A percentile compares a stretch with the other conserved stretches of the same genome.
phyloP scores from a whole-genome alignment of 2,888 invertebrate genomes.

The Ypsolopha scabrella region DNA sequence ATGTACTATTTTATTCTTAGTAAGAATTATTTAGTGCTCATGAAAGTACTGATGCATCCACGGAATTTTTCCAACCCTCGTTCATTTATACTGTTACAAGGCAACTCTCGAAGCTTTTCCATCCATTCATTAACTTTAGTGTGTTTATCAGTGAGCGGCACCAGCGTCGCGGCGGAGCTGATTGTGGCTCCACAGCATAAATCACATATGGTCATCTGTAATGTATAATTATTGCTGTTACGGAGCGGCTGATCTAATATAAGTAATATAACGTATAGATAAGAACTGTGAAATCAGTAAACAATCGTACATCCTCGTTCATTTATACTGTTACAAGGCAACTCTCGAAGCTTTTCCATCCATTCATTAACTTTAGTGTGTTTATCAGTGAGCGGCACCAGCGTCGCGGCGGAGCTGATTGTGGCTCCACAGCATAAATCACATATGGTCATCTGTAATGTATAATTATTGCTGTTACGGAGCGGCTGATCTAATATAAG shows the following conservation, averaged over 20 bases:
- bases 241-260: neutral
- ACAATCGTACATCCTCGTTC: slow-evolving; percentile 26
- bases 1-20: too few relatives aligned
- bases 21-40: slow-evolving; percentile 10
- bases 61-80: slow-evolving; percentile 25
- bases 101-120: slow-evolving; percentile 23
- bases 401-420: slow-evolving; percentile 43
- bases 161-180: slow-evolving; percentile 42
- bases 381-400: slow-evolving; percentile 40
- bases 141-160: slow-evolving; percentile 39
- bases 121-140: slow-evolving; percentile 49
- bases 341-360: slow-evolving; percentile 32
- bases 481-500: neutral
- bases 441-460: slow-evolving; percentile 42
- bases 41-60: slow-evolving; percentile 11
- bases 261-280: neutral
- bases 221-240: slow-evolving; percentile 9
- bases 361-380: slow-evolving; percentile 43
- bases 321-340: slow-evolving; percentile 38
- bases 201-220: slow-evolving; percentile 48
- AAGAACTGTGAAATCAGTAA: neutral
- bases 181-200: slow-evolving; percentile 54
- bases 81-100: slow-evolving; percentile 35
- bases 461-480: neutral
- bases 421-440: slow-evolving; percentile 56